A percentile compares a stretch with the other conserved stretches of the same genome.
Evolutionary conservation across 2,888 invertebrate species (phyloP).

Genomic region (Meiosimyza decipiens): DNA sequence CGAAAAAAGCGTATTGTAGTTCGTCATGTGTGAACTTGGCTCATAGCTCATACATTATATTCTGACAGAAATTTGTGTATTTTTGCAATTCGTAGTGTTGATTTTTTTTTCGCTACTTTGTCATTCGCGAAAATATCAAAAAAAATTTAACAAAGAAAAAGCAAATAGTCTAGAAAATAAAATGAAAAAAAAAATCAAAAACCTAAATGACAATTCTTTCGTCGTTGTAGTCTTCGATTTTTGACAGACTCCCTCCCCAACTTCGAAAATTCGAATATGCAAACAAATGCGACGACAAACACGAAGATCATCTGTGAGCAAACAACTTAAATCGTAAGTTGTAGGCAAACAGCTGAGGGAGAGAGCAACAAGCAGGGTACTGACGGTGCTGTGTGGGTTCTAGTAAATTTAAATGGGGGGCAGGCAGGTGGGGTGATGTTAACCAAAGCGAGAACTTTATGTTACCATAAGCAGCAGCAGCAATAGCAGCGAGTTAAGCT

Average conservation of each 20-base stretch:
- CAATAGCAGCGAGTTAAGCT: not conserved
- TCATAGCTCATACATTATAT: conserved; percentile 9
- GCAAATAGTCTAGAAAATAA: conserved; percentile 6
- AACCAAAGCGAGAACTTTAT: not conserved
- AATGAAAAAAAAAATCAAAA: not conserved
- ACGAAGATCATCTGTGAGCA: conserved; percentile 10
- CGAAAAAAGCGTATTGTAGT: not conserved
- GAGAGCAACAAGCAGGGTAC: not conserved
- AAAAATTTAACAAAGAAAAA: not conserved
- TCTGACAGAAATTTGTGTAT: conserved; percentile 10
- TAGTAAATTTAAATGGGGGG: too few species aligned
- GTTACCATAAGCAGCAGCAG: not conserved
- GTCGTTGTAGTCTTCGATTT: too few species aligned
- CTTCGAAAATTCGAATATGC: conserved; percentile 25
- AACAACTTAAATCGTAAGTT: not conserved
- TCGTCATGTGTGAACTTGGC: conserved; percentile 5
- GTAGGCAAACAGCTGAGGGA: not conserved
- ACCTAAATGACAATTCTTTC: too few species aligned
- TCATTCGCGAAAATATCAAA: too few species aligned
- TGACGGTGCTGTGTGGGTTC: not conserved
- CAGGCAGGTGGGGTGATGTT: not conserved
- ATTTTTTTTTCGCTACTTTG: not conserved
- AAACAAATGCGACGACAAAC: not conserved
- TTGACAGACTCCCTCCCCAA: not conserved
- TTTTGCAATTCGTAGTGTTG: not conserved